A percentile compares a stretch with the other conserved stretches of the same genome.
phyloP scores from a whole-genome alignment of 1,140 invertebrate species.

The Thaumatotibia leucotreta region DNA sequence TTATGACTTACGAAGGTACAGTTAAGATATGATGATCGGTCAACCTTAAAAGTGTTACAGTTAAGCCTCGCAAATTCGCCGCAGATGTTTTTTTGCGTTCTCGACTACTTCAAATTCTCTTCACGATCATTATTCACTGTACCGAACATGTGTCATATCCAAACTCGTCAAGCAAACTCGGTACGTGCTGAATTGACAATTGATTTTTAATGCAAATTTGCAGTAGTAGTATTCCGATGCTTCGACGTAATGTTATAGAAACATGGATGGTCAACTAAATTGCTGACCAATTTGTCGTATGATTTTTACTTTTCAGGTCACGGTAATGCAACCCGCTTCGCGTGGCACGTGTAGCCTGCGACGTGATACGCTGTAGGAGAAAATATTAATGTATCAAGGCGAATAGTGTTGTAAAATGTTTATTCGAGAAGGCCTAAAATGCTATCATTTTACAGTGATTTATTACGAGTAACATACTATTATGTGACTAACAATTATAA shows the following conservation, averaged over 20 bases:
- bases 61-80: conserved; percentile 1
- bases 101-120: conserved; percentile 30
- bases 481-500: too few species aligned
- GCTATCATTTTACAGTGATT: too few species aligned
- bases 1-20: background rate
- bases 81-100: background rate
- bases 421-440: too few species aligned
- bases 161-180: conserved; percentile 37
- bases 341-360: conserved; percentile 22
- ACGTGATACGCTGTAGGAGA: background rate
- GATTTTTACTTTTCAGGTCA: conserved; percentile 48
- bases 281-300: conserved; percentile 36
- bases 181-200: conserved; percentile 54
- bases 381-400: too few species aligned
- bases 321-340: conserved; percentile 26
- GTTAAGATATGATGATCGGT: conserved; percentile 4
- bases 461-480: too few species aligned
- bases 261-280: conserved; percentile 23
- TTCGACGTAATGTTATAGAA: conserved; percentile 24
- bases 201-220: conserved; percentile 55
- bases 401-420: too few species aligned
- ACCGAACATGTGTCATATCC: conserved; percentile 63
- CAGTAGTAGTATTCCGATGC: conserved; percentile 39
- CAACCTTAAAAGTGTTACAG: conserved; percentile 5
- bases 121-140: conserved; percentile 26